Evolutionary conservation across 2,113 vertebrate species (phyloP), one percentile per base, ranked within the genome.

Genomic region (Jaculus jaculus): DNA sequence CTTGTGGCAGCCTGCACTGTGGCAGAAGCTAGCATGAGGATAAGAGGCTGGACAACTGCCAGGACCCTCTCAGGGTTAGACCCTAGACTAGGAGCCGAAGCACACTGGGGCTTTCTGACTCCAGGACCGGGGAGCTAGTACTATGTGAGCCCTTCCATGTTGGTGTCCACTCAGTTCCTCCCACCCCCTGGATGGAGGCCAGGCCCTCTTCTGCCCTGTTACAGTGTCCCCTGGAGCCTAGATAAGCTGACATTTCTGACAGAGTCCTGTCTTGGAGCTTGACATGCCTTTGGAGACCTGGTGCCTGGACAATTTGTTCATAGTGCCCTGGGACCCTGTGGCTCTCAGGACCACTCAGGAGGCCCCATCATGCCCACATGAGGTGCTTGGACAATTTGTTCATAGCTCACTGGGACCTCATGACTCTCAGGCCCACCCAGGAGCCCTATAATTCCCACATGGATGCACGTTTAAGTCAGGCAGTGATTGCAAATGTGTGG

Each of bases 401-500:
- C 12, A 0, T 24, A 24, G 34, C 58, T 88, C 28, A 58, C 7
- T 58, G 72, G 39, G 39, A 84, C 3, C 5, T 9, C 28, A 5
- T 12, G 60, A 58, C 47, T 24, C 30, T 74, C 32, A 9, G 26
- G 66, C 7, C 85, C 1, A 18, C 37, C 32, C 20, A 87, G 68
- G 18, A 75, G 9, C 78, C 6, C 5, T 37, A 17, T 13, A 47
- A 66, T n/a, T 10, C 9, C 34, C 83, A 72, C 16, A 6, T 0
- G 75, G 30, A 47, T 26, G 65, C 26, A 10, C 30, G 37, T 51
- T 6, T 21, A 15, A 5, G 18, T 18, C 39, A 47, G 63, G 39
- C 6, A 15, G 37, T 37, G 20, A 10, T 2, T 0, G 24, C 15
- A 2, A 30, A 47, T 13, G 3, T 9, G 9, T 12, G 28, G 26